These are phyloP conservation scores for Dermatemys mawii DNA, from an alignment of 2,113 vertebrate genomes.

Conservation along the genomic window DNA sequence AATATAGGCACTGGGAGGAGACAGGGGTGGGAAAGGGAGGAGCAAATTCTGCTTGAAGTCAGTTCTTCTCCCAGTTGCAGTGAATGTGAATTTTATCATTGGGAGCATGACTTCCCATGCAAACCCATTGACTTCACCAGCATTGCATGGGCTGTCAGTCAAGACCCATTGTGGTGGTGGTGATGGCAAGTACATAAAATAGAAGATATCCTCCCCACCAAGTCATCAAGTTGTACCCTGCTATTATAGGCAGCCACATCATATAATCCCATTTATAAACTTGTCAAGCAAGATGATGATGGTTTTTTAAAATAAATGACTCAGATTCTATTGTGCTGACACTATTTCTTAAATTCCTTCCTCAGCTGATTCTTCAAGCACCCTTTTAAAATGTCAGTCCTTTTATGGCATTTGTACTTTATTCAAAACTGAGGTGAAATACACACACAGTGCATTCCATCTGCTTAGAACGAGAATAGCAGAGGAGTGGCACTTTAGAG, in stretches of 20 bases:
- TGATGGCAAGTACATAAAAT: neutral
- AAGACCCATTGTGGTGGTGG: neutral
- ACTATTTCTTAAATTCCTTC: neutral
- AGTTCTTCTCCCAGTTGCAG: neutral
- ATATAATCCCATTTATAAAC: neutral
- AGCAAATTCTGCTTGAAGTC: neutral
- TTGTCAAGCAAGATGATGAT: neutral
- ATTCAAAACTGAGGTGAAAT: neutral
- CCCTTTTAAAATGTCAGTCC: neutral
- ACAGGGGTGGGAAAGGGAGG: too few species aligned
- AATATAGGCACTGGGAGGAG: neutral
- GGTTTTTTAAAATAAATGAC: neutral
- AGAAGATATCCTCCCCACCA: neutral
- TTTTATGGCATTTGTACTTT: neutral
- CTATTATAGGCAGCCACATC: neutral
- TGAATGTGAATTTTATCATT: neutral
- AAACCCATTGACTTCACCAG: neutral
- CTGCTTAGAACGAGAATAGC: neutral
- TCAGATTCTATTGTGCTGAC: neutral
- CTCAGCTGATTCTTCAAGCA: neutral
- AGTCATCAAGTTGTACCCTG: neutral
- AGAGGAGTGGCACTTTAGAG: neutral
- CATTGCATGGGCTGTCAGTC: neutral
- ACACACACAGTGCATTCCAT: rapidly evolving
- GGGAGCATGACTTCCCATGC: neutral